These are phyloP conservation scores for Cydia strobilella DNA, from an alignment of 1,140 invertebrate species.

Conservation along the genomic window DNA sequence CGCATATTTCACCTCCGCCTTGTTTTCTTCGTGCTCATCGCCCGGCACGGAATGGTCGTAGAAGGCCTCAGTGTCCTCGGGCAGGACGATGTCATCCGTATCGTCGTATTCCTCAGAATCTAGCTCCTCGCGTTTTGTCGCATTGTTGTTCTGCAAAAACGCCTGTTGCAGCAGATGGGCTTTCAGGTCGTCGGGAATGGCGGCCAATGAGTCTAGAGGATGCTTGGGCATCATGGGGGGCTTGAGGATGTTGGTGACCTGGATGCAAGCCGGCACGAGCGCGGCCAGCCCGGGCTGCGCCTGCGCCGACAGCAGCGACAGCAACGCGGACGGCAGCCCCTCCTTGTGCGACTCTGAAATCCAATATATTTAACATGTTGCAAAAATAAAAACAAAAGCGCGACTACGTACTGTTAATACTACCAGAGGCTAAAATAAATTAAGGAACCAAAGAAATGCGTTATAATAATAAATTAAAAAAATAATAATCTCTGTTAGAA, in stretches of 20 bases:
- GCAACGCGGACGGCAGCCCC: constrained; percentile 59
- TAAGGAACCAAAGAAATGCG: constrained; percentile 80
- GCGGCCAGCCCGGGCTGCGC: constrained; percentile 48
- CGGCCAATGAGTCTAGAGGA: constrained; percentile 38
- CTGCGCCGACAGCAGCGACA: constrained; percentile 56
- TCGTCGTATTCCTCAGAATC: constrained; percentile 75
- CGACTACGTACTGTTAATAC: constrained; percentile 75
- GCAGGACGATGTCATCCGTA: constrained; percentile 77
- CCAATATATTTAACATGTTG: constrained; percentile 71
- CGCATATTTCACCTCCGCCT: constrained; percentile 68
- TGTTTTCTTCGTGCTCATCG: constrained; percentile 35
- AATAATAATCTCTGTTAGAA: constrained; percentile 76
- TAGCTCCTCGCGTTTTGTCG: constrained; percentile 54
- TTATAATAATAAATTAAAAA: constrained; percentile 70
- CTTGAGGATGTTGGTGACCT: constrained; percentile 50
- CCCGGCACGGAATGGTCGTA: constrained; percentile 42
- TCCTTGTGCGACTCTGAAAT: constrained; percentile 74
- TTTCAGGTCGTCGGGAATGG: constrained; percentile 51
- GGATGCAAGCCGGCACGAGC: constrained; percentile 56
- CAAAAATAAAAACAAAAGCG: constrained; percentile 70
- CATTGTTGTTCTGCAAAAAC: constrained; percentile 73
- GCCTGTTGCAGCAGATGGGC: constrained; percentile 64
- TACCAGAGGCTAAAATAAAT: constrained; percentile 78
- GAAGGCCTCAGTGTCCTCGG: constrained; percentile 64
- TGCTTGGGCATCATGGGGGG: constrained; percentile 42